Base-by-base conservation (phyloP, 2,797 vertebrate genomes). In the Simalia tracyae region DNA sequence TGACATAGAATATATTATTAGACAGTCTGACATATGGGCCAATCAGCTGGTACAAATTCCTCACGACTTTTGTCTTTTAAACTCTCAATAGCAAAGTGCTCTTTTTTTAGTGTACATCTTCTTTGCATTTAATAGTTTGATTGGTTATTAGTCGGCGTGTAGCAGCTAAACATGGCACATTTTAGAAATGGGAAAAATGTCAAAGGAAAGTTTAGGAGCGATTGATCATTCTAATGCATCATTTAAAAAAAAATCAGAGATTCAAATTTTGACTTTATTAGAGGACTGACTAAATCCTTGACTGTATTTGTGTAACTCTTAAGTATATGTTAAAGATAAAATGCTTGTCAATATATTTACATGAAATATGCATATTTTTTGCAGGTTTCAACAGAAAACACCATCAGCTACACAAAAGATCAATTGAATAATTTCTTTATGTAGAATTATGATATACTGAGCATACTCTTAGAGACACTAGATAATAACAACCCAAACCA, bases 351-450 rank as follows among this genome's bases (percentile, higher is more conserved):
- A 98, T 96, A 97, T 98, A 98, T 98, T 99, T 99, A 98, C 98
- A 98, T 98, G 42, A 98, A 98, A 98, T 98, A 99, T 99, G 98
- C 98, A 98, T 98, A 98, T 98, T 98, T 98, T 98, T 98, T 99
- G 98, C 99, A 99, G 98, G 98, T 98, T 98, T 99, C 98, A 97
- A 98, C 98, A 97, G 97, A 98, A 98, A 98, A 98, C 97, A 98
- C 96, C 95, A 98, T 98, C 98, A 98, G 97, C 95, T 97, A 94
- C 96, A 94, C 92, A 93, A 96, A 85, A 92, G 56, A 95, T 85
- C 86, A 97, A 92, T 91, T 90, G 91, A 95, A 92, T 96, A 96
- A 93, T 31, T 81, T 46, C 1, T 31, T 57, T 86, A 19, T 81
- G 93, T 96, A 97, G 96, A 97, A 96, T 98, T 96, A 97, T 97